These are phyloP conservation scores for Enteromius thamalakanensis DNA, from an alignment of 2,797 vertebrate species.

Conservation along the genomic window DNA sequence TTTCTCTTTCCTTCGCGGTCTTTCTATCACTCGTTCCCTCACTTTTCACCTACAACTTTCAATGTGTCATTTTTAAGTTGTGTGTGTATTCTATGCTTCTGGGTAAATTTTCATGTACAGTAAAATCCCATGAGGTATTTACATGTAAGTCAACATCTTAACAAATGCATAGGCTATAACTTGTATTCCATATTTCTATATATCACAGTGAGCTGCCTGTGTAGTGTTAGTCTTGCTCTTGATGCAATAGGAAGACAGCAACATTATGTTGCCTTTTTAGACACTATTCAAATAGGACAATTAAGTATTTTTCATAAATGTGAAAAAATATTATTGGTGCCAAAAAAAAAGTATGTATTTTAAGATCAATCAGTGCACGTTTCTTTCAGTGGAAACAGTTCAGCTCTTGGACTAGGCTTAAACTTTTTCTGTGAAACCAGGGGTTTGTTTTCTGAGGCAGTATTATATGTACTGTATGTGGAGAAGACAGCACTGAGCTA, in stretches of 20 bases:
- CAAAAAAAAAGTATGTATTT: no score
- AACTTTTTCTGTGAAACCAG: no score
- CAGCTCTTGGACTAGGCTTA: no score
- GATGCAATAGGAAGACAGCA: background rate
- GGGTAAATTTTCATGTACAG: background rate
- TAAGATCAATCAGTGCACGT: no score
- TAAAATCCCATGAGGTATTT: background rate
- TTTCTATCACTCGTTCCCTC: background rate
- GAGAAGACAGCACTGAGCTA: background rate
- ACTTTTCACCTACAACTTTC: background rate
- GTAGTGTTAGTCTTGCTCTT: background rate
- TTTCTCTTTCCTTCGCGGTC: slow-evolving; percentile 45
- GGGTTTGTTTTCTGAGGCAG: background rate
- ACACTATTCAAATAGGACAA: no score
- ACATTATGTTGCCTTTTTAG: background rate
- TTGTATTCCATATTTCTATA: background rate
- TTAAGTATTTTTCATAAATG: no score
- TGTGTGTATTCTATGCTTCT: background rate
- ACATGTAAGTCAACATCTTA: background rate
- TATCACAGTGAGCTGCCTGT: background rate
- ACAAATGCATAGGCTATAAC: background rate
- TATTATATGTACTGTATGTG: background rate
- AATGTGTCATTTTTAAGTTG: background rate
- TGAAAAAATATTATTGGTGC: no score
- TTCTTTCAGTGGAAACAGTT: no score